Evolutionary conservation across 2,888 invertebrate species (phyloP), one percentile per base, ranked within the genome.

Genomic region (Bellardia pandia): DNA sequence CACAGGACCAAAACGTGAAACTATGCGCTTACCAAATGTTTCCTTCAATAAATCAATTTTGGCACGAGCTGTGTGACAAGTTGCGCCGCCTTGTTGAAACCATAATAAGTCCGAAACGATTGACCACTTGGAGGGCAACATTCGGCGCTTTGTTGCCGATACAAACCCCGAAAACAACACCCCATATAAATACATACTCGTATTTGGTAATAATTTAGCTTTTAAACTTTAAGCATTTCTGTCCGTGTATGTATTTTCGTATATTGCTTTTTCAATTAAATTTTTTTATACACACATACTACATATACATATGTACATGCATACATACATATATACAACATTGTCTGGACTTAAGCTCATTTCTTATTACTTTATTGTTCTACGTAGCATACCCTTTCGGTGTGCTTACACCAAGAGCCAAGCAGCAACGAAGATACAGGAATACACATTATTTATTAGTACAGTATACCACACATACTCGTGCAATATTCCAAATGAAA

Each of bases 301-400:
- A 37, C 37, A 53, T 56, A 16, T 13, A 37, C 8, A 0, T 16
- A 72, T 48, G 23, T 48, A 30, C 2, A 42, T 14, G 3, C 37
- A 37, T 58, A 56, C 23, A 11, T 45, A 23, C 23, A 68, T 23
- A 66, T 3, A 40, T 40, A 62, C 16, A 33, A 71, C 16, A 51
- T 56, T 83, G 77, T 77, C 77, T 83, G 83, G 79, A 71, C 66
- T 76, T 71, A 42, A 71, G 71, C 72, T 78, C 71, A 51, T 62
- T 79, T 71, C 62, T 80, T 72, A 72, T 80, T 53, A 71, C 71
- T 48, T 71, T 80, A 64, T 71, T 80, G 72, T 80, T 71, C 40
- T 62, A 30, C 66, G 11, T 53, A 33, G 51, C 33, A 62, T 62
- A 42, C 51, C 53, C 48, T 80, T 80, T 72, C 40, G 53, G 33